phyloP scores from a whole-genome alignment of 2,113 vertebrate genomes.

The Phainopepla nitens region DNA sequence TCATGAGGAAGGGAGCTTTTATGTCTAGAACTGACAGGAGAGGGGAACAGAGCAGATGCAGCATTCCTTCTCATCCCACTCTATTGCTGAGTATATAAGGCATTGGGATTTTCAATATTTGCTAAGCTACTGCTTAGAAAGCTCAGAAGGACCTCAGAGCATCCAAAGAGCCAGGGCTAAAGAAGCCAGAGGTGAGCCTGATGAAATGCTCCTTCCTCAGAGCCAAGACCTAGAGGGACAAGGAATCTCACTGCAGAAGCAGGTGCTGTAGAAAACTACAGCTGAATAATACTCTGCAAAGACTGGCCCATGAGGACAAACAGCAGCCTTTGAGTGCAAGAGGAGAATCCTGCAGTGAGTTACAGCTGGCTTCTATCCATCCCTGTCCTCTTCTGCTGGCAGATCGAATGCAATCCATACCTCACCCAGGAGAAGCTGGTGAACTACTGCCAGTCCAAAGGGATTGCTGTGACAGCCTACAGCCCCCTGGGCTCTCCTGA shows the following conservation, averaged over 20 bases:
- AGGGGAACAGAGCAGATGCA: neutral
- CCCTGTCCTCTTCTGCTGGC: neutral
- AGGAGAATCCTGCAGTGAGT: neutral
- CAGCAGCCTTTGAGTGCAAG: neutral
- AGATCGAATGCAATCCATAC: conserved; percentile 93
- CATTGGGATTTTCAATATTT: neutral
- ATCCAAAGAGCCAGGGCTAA: neutral
- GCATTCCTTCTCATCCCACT: neutral
- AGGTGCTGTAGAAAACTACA: neutral
- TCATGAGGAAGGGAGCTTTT: neutral
- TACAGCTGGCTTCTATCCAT: neutral
- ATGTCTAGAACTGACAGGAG: neutral
- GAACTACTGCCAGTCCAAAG: conserved; percentile 84
- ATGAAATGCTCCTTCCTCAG: neutral
- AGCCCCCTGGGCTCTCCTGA: conserved; percentile 93
- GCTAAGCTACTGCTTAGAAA: neutral
- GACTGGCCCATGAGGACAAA: neutral
- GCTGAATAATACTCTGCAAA: accelerated
- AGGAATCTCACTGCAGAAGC: neutral
- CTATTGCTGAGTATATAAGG: neutral
- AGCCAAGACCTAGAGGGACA: neutral
- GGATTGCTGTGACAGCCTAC: conserved; percentile 88
- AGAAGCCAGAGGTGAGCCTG: neutral
- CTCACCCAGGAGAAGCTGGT: conserved; percentile 89
- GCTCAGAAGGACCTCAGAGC: neutral